Percentiles rank a stretch among this genome's conserved stretches.
These are phyloP conservation scores for Ochotona princeps DNA, from an alignment of 2,113 vertebrate genomes.

Conservation along the genomic window DNA sequence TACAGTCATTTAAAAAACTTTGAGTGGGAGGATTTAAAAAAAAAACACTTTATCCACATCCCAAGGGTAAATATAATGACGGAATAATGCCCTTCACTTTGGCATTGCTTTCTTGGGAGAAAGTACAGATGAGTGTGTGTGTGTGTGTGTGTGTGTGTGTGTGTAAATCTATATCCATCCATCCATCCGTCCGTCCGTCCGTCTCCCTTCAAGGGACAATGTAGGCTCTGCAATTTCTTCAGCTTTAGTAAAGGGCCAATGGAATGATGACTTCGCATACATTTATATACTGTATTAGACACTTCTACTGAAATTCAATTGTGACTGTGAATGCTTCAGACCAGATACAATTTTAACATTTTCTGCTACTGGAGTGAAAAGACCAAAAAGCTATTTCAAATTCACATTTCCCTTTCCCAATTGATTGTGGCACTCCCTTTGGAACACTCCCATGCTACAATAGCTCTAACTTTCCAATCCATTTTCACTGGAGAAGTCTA, in stretches of 20 bases:
- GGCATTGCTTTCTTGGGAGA: constrained; percentile 63
- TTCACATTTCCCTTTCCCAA: constrained; percentile 65
- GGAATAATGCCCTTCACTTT: constrained; percentile 75
- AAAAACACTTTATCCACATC: constrained; percentile 80
- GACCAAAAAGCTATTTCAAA: constrained; percentile 66
- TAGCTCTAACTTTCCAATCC: constrained; percentile 69
- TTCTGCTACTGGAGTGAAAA: constrained; percentile 56
- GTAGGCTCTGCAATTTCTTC: constrained; percentile 41
- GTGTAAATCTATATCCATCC: not conserved
- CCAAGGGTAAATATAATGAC: constrained; percentile 81
- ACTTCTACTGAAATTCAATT: constrained; percentile 59
- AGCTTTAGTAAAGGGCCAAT: constrained; percentile 62
- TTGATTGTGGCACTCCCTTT: constrained; percentile 59
- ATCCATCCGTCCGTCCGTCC: too few species aligned
- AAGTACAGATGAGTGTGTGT: not conserved
- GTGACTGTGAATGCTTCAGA: constrained; percentile 60
- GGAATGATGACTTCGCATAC: constrained; percentile 43
- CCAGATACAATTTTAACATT: constrained; percentile 63
- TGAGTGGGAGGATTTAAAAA: constrained; percentile 57
- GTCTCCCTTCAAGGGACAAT: constrained; percentile 20
- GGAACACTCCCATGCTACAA: constrained; percentile 54
- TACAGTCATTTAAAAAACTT: constrained; percentile 64
- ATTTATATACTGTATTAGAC: constrained; percentile 39
- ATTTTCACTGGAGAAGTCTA: constrained; percentile 56
- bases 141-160: not conserved